A percentile compares a stretch with the other conserved stretches of the same genome.
Evolutionary conservation across 1,140 invertebrate genomes (phyloP).

Genomic region (Leptinotarsa defecta): DNA sequence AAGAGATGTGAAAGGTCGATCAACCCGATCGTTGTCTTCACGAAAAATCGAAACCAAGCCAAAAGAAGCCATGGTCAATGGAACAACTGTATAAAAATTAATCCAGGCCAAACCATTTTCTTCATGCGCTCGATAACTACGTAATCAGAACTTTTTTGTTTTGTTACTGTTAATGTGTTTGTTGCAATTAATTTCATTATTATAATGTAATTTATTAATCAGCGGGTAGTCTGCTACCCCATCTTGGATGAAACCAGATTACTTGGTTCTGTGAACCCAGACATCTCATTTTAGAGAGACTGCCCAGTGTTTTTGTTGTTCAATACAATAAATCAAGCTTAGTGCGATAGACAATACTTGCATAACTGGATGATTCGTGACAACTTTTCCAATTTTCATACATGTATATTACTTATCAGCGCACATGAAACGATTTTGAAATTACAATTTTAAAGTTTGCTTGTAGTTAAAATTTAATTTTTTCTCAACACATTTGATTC

Average conservation of each 20-base stretch:
- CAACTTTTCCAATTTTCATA: constrained; percentile 50
- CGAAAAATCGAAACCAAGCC: constrained; percentile 56
- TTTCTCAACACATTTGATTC: constrained; percentile 14
- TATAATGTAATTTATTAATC: neutral
- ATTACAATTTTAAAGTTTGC: constrained; percentile 21
- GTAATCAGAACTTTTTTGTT: constrained; percentile 33
- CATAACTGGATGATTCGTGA: constrained; percentile 39
- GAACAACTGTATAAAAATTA: constrained; percentile 56
- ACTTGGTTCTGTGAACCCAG: constrained; percentile 53
- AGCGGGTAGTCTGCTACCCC: constrained; percentile 48
- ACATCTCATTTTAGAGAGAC: constrained; percentile 40
- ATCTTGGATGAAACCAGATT: constrained; percentile 47
- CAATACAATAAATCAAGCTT: constrained; percentile 34
- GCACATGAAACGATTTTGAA: constrained; percentile 34
- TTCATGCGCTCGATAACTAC: constrained; percentile 33
- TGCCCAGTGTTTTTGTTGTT: constrained; percentile 43
- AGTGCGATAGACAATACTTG: constrained; percentile 37
- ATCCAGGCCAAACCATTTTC: neutral
- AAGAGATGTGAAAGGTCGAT: constrained; percentile 58
- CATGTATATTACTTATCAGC: constrained; percentile 33
- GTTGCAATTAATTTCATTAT: constrained; percentile 10
- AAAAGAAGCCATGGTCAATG: constrained; percentile 66
- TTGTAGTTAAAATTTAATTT: constrained; percentile 28
- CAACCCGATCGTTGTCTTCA: constrained; percentile 58
- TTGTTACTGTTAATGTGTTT: constrained; percentile 44